Evolutionary conservation across 2,113 vertebrate species (phyloP).

Genomic region (Laterallus jamaicensis): DNA sequence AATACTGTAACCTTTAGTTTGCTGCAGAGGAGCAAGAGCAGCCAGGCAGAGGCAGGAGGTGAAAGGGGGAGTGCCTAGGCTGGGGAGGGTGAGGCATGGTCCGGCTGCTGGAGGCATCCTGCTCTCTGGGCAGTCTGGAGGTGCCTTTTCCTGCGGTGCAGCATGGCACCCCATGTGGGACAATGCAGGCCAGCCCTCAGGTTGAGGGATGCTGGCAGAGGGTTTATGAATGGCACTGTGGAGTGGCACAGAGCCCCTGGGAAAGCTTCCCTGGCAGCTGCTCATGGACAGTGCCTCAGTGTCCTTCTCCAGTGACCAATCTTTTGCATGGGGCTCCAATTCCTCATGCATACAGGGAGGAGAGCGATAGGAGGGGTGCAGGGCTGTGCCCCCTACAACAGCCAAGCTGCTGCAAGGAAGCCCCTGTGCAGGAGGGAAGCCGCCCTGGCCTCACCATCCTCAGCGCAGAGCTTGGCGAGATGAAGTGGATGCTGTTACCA

Average conservation of each 20-base stretch:
- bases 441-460: background rate
- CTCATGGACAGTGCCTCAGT: background rate
- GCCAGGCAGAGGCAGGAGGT: background rate
- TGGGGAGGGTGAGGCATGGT: background rate
- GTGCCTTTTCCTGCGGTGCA: background rate
- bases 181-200: background rate
- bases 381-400: background rate
- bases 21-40: background rate
- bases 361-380: accelerated
- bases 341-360: background rate
- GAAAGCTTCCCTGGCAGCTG: background rate
- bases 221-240: accelerated
- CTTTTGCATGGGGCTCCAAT: background rate
- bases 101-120: background rate
- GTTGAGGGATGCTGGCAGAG: background rate
- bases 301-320: background rate
- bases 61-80: background rate
- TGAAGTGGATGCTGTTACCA: slow-evolving; percentile 26
- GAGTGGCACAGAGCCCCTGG: background rate
- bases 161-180: background rate
- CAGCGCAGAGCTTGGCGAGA: background rate
- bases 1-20: background rate
- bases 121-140: background rate
- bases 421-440: background rate
- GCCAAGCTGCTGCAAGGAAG: background rate